Evolutionary conservation across 2,113 vertebrate genomes (phyloP).

Genomic region (Callionymus lyra): DNA sequence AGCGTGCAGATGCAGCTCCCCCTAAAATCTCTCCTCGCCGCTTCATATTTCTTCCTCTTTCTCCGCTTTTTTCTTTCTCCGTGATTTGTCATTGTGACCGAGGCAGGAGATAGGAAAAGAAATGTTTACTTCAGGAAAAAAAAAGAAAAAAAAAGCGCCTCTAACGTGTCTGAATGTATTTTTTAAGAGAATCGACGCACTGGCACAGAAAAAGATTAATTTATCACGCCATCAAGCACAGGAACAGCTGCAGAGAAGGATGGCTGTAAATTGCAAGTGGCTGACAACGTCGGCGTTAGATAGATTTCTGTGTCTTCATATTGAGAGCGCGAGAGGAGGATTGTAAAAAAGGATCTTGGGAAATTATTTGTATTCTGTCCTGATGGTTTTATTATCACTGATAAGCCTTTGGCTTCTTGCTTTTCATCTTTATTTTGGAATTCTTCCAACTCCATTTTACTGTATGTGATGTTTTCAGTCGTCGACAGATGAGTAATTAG

Average conservation of each 20-base stretch:
- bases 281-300: slow-evolving; percentile 71
- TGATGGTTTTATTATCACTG: too few relatives aligned
- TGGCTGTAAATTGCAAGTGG: slow-evolving; percentile 70
- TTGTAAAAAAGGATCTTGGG: slow-evolving; percentile 1
- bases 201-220: slow-evolving; percentile 76
- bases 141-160: slow-evolving; percentile 46
- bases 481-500: too few relatives aligned
- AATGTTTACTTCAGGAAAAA: slow-evolving; percentile 64
- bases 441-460: too few relatives aligned
- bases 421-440: too few relatives aligned
- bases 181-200: slow-evolving; percentile 74
- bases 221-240: slow-evolving; percentile 78
- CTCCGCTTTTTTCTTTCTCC: slow-evolving; percentile 32
- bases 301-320: slow-evolving; percentile 73
- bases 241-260: slow-evolving; percentile 69
- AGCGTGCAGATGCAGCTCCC: slow-evolving; percentile 42
- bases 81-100: slow-evolving; percentile 71
- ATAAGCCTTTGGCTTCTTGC: too few relatives aligned
- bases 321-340: slow-evolving; percentile 43
- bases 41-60: slow-evolving; percentile 14
- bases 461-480: too few relatives aligned
- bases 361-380: too few relatives aligned
- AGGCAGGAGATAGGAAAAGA: slow-evolving; percentile 55
- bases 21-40: slow-evolving; percentile 36
- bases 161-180: slow-evolving; percentile 69